Percentiles rank a stretch among this genome's conserved stretches.
Evolutionary conservation across 2,888 invertebrate genomes (phyloP).

Genomic region (Julus scanicus): DNA sequence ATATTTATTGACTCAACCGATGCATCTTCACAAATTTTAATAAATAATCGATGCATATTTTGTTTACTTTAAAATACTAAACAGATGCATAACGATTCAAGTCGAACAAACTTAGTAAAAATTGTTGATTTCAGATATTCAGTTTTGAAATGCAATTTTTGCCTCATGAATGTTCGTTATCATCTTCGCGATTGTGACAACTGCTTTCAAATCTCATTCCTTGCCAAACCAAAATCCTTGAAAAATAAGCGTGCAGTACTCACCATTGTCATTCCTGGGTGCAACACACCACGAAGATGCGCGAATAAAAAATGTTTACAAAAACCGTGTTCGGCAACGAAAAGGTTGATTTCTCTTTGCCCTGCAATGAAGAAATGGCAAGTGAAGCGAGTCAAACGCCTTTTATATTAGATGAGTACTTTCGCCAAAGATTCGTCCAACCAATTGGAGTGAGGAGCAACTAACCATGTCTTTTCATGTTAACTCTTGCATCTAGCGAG

Average conservation of each 20-base stretch:
- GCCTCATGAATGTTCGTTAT: no score
- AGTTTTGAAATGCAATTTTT: no score
- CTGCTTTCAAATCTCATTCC: no score
- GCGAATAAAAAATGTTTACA: neutral
- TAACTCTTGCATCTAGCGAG: neutral
- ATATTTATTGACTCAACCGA: no score
- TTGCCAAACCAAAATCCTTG: neutral
- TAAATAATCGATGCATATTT: no score
- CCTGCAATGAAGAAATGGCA: slow-evolving; percentile 21
- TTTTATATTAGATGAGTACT: slow-evolving; percentile 44
- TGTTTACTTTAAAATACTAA: no score
- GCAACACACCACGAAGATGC: neutral
- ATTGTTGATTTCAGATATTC: no score
- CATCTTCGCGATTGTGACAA: no score
- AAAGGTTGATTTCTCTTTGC: neutral
- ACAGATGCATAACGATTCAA: no score
- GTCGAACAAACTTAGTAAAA: no score
- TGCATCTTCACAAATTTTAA: no score
- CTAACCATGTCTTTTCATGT: neutral
- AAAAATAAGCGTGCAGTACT: neutral
- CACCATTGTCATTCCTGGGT: neutral
- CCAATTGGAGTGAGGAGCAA: slow-evolving; percentile 46
- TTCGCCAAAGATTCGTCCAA: slow-evolving; percentile 20
- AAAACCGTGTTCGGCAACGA: neutral
- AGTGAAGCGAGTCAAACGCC: slow-evolving; percentile 46